These are phyloP conservation scores for Carollia perspicillata DNA, from an alignment of 2,113 vertebrate genomes.

Conservation along the genomic window DNA sequence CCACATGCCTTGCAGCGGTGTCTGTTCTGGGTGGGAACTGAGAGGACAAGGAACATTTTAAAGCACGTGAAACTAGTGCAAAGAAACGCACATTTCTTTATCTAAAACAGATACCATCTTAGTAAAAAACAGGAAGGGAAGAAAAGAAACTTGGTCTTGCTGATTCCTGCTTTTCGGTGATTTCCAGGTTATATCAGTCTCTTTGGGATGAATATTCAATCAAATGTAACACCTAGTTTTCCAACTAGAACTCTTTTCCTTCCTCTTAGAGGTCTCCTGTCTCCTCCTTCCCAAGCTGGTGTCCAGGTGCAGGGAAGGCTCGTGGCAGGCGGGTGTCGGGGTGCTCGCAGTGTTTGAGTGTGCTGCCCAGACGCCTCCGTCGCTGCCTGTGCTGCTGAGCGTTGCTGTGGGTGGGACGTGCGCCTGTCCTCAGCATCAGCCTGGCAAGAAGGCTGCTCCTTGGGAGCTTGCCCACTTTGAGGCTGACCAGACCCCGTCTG, in stretches of 20 bases:
- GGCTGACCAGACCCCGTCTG: neutral
- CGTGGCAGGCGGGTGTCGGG: rapidly evolving
- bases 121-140: neutral
- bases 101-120: neutral
- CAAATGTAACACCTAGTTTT: neutral
- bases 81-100: neutral
- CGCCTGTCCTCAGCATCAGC: neutral
- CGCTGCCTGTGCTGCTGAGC: neutral
- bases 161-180: neutral
- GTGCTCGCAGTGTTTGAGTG: neutral
- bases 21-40: neutral
- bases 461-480: neutral
- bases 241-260: neutral
- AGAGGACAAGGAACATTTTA: neutral
- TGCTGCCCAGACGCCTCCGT: neutral
- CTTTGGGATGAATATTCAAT: neutral
- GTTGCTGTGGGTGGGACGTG: neutral
- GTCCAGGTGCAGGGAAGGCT: neutral
- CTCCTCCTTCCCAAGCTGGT: neutral
- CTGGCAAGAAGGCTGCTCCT: neutral
- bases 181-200: neutral
- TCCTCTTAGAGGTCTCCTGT: neutral
- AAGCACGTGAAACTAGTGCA: neutral
- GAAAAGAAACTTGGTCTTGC: neutral
- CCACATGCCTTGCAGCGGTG: neutral